Conservation (phyloP, 1,140 invertebrate species). For the Ganaspis sp. region DNA sequence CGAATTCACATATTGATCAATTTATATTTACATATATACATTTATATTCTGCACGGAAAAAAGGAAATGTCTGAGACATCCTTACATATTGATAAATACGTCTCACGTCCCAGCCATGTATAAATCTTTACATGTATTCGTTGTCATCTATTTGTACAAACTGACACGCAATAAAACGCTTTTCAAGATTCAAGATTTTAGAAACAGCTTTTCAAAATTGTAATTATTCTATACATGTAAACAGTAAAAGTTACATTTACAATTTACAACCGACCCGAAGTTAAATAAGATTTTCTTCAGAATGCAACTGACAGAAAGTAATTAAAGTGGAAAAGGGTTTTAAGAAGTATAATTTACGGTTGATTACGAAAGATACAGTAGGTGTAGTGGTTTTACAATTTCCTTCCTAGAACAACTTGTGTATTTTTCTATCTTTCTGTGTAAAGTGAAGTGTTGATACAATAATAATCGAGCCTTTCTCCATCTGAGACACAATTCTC, state of each 20-base stretch:
- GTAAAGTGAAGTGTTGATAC: neutral
- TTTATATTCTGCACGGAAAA: too few species aligned
- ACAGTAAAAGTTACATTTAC: conserved; percentile 2
- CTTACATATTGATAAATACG: too few species aligned
- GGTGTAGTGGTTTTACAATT: conserved; percentile 16
- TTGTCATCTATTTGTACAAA: too few species aligned
- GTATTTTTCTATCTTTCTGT: conserved; percentile 5
- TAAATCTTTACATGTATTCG: too few species aligned
- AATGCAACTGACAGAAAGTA: conserved; percentile 24
- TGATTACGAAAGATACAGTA: neutral
- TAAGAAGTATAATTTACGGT: conserved; percentile 10
- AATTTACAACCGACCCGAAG: neutral
- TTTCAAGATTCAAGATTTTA: too few species aligned
- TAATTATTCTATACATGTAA: neutral
- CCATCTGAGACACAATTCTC: neutral
- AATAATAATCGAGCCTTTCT: neutral
- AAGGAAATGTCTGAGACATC: too few species aligned
- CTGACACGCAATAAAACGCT: too few species aligned
- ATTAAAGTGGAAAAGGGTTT: conserved; percentile 19
- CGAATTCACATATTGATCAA: too few species aligned
- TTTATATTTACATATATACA: too few species aligned
- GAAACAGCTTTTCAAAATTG: too few species aligned
- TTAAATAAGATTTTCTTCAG: conserved; percentile 11
- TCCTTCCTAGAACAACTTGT: neutral
- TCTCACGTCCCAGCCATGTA: too few species aligned